Percentiles rank a stretch among this genome's conserved stretches.
phyloP scores from a whole-genome alignment of 1,140 invertebrate species.

The Periplaneta americana region DNA sequence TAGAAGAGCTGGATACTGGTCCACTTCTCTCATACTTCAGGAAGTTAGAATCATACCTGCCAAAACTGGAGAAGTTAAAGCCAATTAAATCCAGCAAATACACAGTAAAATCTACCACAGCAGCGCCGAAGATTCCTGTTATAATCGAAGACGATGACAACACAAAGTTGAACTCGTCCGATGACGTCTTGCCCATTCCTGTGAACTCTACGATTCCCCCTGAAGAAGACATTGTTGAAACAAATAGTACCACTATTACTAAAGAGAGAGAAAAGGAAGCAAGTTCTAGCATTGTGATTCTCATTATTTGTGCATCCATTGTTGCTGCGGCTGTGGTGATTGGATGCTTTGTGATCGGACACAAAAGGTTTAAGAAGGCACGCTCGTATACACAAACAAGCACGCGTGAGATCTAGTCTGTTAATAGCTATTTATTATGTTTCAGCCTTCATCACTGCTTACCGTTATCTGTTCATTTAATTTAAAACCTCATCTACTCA shows the following conservation, averaged over 20 bases:
- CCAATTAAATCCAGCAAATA: not conserved
- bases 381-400: not conserved
- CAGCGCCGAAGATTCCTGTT: not conserved
- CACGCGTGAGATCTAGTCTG: not conserved
- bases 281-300: not conserved
- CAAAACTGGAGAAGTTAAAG: not conserved
- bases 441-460: not conserved
- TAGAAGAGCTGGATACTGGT: not conserved
- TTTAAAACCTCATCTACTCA: not conserved
- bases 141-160: not conserved
- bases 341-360: not conserved
- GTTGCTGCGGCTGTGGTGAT: not conserved
- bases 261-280: not conserved
- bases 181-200: too few relatives aligned
- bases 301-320: not conserved
- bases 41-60: not conserved
- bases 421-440: not conserved
- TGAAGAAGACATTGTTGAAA: not conserved
- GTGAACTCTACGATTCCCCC: not conserved
- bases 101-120: not conserved
- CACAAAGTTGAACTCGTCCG: not conserved
- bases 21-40: not conserved
- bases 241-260: too few relatives aligned
- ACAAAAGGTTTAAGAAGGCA: not conserved
- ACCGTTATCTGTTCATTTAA: not conserved